A percentile compares a stretch with the other conserved stretches of the same genome.
phyloP scores from a whole-genome alignment of 1,140 invertebrate species.

The Lasaia peninsularis region DNA sequence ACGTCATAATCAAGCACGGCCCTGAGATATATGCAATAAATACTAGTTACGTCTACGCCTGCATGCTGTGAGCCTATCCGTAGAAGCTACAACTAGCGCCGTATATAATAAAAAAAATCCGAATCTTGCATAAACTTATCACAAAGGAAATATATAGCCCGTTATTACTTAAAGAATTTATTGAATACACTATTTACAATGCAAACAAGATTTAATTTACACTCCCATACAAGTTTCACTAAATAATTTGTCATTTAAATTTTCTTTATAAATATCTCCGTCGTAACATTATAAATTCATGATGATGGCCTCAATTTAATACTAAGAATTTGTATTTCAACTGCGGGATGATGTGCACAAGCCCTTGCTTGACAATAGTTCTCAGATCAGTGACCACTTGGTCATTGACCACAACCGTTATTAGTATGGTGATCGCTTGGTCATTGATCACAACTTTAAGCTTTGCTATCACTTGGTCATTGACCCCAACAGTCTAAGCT shows the following conservation, averaged over 20 bases:
- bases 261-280: constrained; percentile 62
- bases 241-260: constrained; percentile 69
- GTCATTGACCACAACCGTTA: neutral
- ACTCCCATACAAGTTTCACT: constrained; percentile 48
- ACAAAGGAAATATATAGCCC: constrained; percentile 48
- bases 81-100: constrained; percentile 23
- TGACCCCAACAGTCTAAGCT: neutral
- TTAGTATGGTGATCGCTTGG: too few relatives aligned
- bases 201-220: constrained; percentile 63
- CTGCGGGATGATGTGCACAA: constrained; percentile 16
- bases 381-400: neutral
- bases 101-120: constrained; percentile 29
- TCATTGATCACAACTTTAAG: neutral
- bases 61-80: constrained; percentile 10
- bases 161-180: constrained; percentile 43
- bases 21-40: too few relatives aligned
- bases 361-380: neutral
- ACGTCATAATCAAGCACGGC: too few relatives aligned
- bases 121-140: constrained; percentile 53
- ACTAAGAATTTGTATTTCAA: constrained; percentile 51
- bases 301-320: constrained; percentile 66
- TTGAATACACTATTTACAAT: constrained; percentile 68
- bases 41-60: neutral
- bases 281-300: constrained; percentile 67
- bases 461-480: neutral